A percentile compares a stretch with the other conserved stretches of the same genome.
Conservation (phyloP, 2,888 invertebrate species). For the Syrista parreyssii region DNA sequence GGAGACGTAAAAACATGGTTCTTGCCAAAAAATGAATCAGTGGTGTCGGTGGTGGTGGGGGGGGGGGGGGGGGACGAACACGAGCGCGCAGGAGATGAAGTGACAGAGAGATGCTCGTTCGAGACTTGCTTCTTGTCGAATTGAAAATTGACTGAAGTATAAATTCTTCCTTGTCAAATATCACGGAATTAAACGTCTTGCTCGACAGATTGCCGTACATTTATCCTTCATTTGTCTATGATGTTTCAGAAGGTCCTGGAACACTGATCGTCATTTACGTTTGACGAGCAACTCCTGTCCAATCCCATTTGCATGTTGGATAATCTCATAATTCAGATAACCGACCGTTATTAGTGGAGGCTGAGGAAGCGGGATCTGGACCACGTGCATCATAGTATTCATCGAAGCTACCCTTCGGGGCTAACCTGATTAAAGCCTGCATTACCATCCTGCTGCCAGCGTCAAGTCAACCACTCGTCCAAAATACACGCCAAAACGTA, state of each 20-base stretch:
- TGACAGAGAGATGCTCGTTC: background rate
- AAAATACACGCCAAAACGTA: background rate
- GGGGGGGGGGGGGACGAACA: background rate
- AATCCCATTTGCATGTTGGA: constrained; percentile 40
- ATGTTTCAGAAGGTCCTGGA: background rate
- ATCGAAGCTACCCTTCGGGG: constrained; percentile 24
- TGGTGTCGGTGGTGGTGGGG: too few relatives aligned
- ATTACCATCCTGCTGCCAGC: constrained; percentile 35
- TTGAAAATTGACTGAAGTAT: background rate
- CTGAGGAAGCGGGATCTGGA: background rate
- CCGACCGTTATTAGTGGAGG: constrained; percentile 17
- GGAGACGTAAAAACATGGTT: background rate
- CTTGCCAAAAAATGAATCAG: background rate
- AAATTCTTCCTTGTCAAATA: background rate
- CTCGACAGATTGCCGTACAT: background rate
- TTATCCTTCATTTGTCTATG: background rate
- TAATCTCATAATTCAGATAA: constrained; percentile 40
- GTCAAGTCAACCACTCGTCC: background rate
- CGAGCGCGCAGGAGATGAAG: background rate
- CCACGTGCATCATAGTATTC: background rate
- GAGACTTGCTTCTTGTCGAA: background rate
- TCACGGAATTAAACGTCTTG: background rate
- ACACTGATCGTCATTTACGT: background rate
- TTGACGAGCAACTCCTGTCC: constrained; percentile 1
- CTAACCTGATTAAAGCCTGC: constrained; percentile 50